Conservation (phyloP, 2,888 invertebrate genomes). For the Strigamia transsilvanica region DNA sequence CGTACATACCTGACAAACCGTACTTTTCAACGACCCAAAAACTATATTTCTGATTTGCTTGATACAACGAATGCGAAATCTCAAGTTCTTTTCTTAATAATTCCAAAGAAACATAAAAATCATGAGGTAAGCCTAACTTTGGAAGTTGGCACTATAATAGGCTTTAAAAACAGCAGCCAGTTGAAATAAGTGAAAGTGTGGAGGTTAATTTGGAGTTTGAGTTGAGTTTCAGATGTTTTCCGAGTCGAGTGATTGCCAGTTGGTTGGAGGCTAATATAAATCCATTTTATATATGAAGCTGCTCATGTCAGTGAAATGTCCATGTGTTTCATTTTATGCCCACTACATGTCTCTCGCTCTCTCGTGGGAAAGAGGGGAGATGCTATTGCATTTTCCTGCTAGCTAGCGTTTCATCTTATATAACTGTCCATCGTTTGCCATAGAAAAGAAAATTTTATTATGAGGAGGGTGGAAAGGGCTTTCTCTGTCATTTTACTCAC, state of each 20-base stretch:
- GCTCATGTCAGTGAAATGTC: slow-evolving; percentile 35
- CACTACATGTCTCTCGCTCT: slow-evolving; percentile 9
- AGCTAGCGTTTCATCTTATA: slow-evolving; percentile 31
- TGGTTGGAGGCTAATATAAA: slow-evolving; percentile 38
- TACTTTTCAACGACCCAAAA: background rate
- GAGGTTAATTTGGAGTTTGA: background rate
- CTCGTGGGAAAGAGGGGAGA: background rate
- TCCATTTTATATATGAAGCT: slow-evolving; percentile 38
- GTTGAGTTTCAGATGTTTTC: slow-evolving; percentile 8
- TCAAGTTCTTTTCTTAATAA: no score
- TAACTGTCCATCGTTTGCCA: slow-evolving; percentile 27
- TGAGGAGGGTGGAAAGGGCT: slow-evolving; percentile 38
- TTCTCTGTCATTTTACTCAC: background rate
- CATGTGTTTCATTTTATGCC: slow-evolving; percentile 35
- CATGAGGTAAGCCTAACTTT: background rate
- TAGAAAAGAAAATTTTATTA: slow-evolving; percentile 33
- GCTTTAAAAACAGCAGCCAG: background rate
- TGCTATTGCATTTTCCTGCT: slow-evolving; percentile 31
- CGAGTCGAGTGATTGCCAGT: background rate
- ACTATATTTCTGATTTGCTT: background rate
- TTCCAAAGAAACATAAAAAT: background rate
- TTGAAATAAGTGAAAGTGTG: background rate
- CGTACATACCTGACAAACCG: background rate
- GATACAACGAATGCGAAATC: no score
- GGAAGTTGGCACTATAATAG: background rate